Conservation (phyloP, 2,113 vertebrate species). For the Baryphthengus martii region DNA sequence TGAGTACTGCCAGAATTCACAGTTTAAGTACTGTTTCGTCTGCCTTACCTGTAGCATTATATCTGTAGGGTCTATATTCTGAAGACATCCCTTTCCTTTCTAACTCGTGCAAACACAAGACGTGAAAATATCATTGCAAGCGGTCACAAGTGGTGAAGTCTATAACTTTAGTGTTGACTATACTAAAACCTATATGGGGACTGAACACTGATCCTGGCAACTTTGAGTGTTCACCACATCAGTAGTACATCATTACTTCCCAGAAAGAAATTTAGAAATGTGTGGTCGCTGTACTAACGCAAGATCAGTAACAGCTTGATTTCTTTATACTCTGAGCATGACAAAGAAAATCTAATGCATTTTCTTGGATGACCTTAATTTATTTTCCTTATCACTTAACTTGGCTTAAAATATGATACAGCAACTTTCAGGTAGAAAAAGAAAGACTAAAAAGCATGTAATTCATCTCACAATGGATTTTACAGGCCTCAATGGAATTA, state of each 20-base stretch:
- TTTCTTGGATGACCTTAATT: neutral
- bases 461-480: constrained; percentile 62
- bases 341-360: neutral
- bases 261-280: neutral
- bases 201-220: neutral
- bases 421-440: constrained; percentile 54
- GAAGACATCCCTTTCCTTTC: neutral
- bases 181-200: neutral
- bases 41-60: neutral
- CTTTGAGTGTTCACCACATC: neutral
- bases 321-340: neutral
- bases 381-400: neutral
- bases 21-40: neutral
- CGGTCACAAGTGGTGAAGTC: neutral
- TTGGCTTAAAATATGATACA: constrained; percentile 32
- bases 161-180: neutral
- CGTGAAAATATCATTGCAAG: neutral
- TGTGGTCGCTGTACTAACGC: neutral
- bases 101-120: neutral
- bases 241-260: neutral
- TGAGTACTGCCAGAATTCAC: neutral
- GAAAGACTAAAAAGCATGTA: constrained; percentile 53
- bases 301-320: neutral
- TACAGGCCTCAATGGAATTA: constrained; percentile 69
- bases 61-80: neutral